Evolutionary conservation across 2,888 invertebrate genomes (phyloP), one percentile per base, ranked within the genome.

Genomic region (Sphaerophoria rueppellii): DNA sequence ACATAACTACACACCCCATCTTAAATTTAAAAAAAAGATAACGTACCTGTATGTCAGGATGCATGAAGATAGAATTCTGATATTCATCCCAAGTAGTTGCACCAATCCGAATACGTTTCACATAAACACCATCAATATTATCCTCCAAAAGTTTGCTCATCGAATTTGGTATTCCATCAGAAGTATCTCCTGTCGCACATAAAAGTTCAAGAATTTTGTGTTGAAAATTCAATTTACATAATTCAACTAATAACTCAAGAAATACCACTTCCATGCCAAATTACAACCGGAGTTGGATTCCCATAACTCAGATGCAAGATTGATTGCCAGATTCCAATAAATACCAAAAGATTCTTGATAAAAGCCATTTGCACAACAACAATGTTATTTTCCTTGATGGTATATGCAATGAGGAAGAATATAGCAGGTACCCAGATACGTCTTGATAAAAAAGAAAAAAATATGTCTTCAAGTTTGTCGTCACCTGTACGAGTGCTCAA

Each of bases 231-330:
- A n/a, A 67, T 40, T 48, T 43, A 78, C 34, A 32, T 50, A 14
- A 82, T 57, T 46, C 43, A n/a, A 48, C 32, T 6, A 58, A 67
- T 70, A 24, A 60, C 43, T 61, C 52, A 57, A n/a, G 12, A 89
- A 93, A 93, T 93, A 97, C 97, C 98, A 97, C 98, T 97, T 93
- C 98, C 98, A 93, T 98, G 97, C 97, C 97, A 97, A 75, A 97
- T 90, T n/a, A 97, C 96, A 76, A 97, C 93, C 0, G 97, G 96
- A 16, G 79, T 83, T 46, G 55, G 63, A 16, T 32, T 24, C 14
- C 57, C 73, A 63, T 48, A 11, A 16, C 50, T 73, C 2, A 61
- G 7, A 34, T 35, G 48, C 60, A 37, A 72, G 12, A 14, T 37
- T 12, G 40, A 77, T 55, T 16, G 55, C 55, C 14, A 55, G 1